Percentiles rank a stretch among this genome's conserved stretches.
Conservation (phyloP, 2,797 vertebrate genomes). For the Chloroceryle amazona region DNA sequence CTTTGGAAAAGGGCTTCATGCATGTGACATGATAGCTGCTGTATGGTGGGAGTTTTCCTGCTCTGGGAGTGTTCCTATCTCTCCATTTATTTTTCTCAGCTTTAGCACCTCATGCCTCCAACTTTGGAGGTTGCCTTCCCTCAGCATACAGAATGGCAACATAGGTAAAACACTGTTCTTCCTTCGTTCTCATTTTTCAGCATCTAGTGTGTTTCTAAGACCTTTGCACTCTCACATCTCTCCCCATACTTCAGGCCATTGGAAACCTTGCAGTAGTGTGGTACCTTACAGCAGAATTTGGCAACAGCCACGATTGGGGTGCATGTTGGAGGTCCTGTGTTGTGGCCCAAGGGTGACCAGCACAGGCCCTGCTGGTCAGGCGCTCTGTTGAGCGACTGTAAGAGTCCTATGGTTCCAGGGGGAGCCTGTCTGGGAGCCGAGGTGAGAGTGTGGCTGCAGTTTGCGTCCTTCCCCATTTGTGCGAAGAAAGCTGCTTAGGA, state of each 20-base stretch:
- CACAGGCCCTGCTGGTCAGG: neutral
- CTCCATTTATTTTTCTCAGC: neutral
- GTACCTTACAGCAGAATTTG: neutral
- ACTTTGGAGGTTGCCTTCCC: neutral
- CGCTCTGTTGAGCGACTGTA: neutral
- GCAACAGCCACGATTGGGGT: neutral
- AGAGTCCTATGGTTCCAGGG: neutral
- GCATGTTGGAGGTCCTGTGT: rapidly evolving
- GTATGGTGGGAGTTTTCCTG: neutral
- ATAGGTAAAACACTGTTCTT: neutral
- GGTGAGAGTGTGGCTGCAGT: neutral
- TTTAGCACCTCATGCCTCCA: neutral
- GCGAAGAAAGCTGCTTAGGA: neutral
- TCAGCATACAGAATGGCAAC: neutral
- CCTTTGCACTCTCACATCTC: neutral
- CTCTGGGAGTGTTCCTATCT: neutral
- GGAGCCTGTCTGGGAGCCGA: rapidly evolving
- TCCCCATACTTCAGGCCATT: neutral
- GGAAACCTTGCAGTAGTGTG: neutral
- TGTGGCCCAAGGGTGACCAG: neutral
- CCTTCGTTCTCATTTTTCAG: neutral
- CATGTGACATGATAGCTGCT: neutral
- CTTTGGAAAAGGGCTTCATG: neutral
- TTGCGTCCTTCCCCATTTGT: rapidly evolving
- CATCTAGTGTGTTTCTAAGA: neutral